Evolutionary conservation across 2,888 invertebrate genomes (phyloP), one percentile per base, ranked within the genome.

Genomic region (Clanis bilineata): DNA sequence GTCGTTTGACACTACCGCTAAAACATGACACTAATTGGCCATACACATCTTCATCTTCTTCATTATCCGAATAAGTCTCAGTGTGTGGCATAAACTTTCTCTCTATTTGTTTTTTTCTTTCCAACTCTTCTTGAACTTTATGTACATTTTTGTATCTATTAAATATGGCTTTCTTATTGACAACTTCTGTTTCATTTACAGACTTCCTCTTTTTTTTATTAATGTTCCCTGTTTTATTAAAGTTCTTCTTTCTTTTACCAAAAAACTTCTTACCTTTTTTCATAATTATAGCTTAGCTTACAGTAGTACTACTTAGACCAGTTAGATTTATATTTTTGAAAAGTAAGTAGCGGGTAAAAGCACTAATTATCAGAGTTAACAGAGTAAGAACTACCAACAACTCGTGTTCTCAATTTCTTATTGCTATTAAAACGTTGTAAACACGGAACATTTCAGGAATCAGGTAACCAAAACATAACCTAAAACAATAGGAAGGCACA

Each of bases 21-120:
- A 94, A 94, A 61, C 93, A 92, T 0, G 93, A 91, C 22, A 95
- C 74, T 47, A 95, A 76, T 68, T 92, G 88, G 41, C 85, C 88
- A 71, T 93, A 90, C 3, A 90, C 84, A 82, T 94, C 83, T 67
- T 87, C 86, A 57, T 88, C 89, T 62, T 87, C 88, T 59, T 93
- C 93, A 63, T 93, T 93, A n/a, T 93, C 93, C 22, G 88, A 86
- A 60, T 90, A 92, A 0, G 83, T 82, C 23, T 77, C 78, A 43
- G 86, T 86, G 61, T 82, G 73, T 63, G 82, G 76, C 63, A 82
- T 74, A 45, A 89, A 72, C 63, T 80, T 85, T 10, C 74, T 77
- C 60, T 93, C 91, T 56, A 90, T 68, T 62, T 79, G 75, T 56
- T 79, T 81, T 63, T 90, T 91, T 68, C 87, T 93, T 9, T 77